phyloP scores from a whole-genome alignment of 92 coral and sea anemone genomes.

The Diadumene lineata region DNA sequence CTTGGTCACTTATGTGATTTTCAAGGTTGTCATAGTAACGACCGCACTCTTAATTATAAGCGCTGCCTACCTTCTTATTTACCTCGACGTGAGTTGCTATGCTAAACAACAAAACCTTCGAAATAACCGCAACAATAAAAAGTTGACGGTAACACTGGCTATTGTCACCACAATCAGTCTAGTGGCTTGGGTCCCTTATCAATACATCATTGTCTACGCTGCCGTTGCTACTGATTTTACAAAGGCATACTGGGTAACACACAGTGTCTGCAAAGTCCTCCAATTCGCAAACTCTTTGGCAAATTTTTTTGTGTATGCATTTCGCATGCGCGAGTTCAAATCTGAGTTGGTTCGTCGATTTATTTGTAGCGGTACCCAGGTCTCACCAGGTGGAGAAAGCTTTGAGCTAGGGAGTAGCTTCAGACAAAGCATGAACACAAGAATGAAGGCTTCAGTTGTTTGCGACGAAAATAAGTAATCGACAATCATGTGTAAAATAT shows the following conservation, averaged over 20 bases:
- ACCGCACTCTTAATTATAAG: background rate
- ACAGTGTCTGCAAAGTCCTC: slow-evolving; percentile 1
- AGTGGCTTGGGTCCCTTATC: slow-evolving; percentile 20
- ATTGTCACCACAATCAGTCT: slow-evolving; percentile 19
- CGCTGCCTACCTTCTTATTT: slow-evolving; percentile 9
- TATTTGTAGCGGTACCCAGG: background rate
- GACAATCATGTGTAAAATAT: no score
- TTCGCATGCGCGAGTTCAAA: slow-evolving; percentile 19
- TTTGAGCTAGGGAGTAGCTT: background rate
- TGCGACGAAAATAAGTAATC: no score
- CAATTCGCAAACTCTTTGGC: slow-evolving; percentile 24
- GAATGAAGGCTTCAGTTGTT: no score
- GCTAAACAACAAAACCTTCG: background rate
- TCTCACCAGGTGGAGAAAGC: background rate
- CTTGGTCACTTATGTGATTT: background rate
- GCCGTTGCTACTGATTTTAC: background rate
- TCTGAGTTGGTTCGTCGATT: background rate
- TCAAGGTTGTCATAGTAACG: background rate
- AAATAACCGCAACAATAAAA: slow-evolving; percentile 1
- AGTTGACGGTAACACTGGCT: slow-evolving; percentile 6
- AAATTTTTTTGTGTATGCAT: slow-evolving; percentile 13
- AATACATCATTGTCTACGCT: background rate
- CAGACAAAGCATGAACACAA: background rate
- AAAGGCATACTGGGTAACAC: background rate
- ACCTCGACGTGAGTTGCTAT: background rate